Evolutionary conservation across 2,797 vertebrate genomes (phyloP), one percentile per base, ranked within the genome.

Genomic region (Ctenopoma kingsleyae): DNA sequence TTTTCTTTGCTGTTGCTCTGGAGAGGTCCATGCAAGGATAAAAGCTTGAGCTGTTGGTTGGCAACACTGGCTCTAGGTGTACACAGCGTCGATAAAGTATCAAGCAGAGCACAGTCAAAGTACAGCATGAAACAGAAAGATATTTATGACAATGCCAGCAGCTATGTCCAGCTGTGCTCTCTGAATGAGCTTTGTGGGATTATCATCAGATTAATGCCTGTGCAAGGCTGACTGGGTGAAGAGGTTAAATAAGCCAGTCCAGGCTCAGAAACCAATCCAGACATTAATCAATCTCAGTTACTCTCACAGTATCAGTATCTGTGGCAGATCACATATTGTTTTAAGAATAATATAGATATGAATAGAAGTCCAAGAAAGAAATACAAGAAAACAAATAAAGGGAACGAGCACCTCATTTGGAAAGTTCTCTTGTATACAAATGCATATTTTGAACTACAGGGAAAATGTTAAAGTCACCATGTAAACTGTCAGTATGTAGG

Each of bases 1-100:
- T 84, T 87, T 93, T 89, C 92, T 88, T 91, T 90, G 84, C 91
- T 89, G 94, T 95, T 96, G 94, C 95, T 94, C 94, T 55, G 76
- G 66, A 90, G 91, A 94, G 90, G 89, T 81, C 93, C 89, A 91
- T 90, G 93, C 93, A 92, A 83, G 92, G 93, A 86, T 94, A 94
- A 92, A 95, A 93, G 72, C 87, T 89, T 57, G n/a, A 70, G 76
- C 70, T 76, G 81, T 66, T 70, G 12, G 78, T 55, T 17, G 83
- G 88, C 92, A 95, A 92, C 92, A 78, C 73, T 91, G 91, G 90
- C 92, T 92, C 73, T 16, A 57, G 48, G 77, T 86, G 91, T 83
- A 81, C 66, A 66, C 62, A 82, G 87, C 71, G 67, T 89, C 80
- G 90, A 93, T 75, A 67, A 63, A 74, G 71, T 74, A 78, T 62